Evolutionary conservation across 1,140 invertebrate genomes (phyloP).

Genomic region (Maniola jurtina): DNA sequence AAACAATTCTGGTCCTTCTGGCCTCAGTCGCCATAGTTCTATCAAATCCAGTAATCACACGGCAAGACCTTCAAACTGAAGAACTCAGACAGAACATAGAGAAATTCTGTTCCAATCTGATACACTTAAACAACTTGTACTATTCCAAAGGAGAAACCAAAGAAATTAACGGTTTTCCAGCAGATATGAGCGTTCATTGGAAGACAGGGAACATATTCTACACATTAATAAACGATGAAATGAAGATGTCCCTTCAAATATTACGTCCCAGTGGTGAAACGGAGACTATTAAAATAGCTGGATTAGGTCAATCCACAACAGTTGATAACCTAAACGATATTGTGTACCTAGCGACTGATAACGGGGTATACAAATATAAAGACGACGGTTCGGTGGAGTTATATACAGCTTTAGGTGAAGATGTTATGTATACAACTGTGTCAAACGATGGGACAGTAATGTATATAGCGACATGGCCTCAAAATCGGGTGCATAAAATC

Average conservation of each 20-base stretch:
- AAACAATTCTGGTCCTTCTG: conserved; percentile 33
- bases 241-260: conserved; percentile 66
- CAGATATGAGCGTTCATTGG: conserved; percentile 69
- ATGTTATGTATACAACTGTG: conserved; percentile 66
- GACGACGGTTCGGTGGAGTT: conserved; percentile 55
- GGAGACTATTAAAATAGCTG: conserved; percentile 58
- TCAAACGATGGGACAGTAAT: conserved; percentile 52
- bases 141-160: conserved; percentile 49
- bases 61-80: conserved; percentile 37
- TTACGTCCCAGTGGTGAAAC: conserved; percentile 51
- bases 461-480: conserved; percentile 70
- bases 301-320: conserved; percentile 59
- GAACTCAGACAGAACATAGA: conserved; percentile 35
- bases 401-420: conserved; percentile 60
- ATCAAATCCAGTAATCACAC: conserved; percentile 47
- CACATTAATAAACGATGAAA: conserved; percentile 65
- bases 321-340: conserved; percentile 72
- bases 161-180: conserved; percentile 57
- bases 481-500: conserved; percentile 65
- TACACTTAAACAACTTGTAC: conserved; percentile 60
- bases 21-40: conserved; percentile 25
- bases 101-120: conserved; percentile 47
- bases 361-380: conserved; percentile 70
- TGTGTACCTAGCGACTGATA: conserved; percentile 69
- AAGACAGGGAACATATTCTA: conserved; percentile 63